A percentile compares a stretch with the other conserved stretches of the same genome.
Evolutionary conservation across 2,113 vertebrate species (phyloP).

Genomic region (Perognathus longimembris): DNA sequence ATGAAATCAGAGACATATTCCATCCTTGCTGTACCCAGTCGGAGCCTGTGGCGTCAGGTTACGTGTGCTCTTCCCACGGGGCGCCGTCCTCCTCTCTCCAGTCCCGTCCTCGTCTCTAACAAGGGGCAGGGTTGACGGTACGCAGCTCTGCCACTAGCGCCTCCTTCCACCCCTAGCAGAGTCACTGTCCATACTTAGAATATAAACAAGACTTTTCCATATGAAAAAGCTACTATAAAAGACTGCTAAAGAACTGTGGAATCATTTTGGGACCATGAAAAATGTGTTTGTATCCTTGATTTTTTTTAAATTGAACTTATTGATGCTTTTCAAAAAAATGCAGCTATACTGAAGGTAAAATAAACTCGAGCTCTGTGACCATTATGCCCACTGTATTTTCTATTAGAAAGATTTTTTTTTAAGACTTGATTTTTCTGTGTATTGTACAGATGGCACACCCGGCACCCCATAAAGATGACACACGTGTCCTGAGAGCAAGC

Average conservation of each 20-base stretch:
- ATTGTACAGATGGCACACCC: neutral
- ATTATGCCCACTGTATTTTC: constrained; percentile 75
- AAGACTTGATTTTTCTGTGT: neutral
- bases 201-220: constrained; percentile 40
- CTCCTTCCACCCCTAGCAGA: no score
- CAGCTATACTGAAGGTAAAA: constrained; percentile 78
- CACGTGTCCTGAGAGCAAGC: neutral
- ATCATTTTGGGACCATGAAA: constrained; percentile 59
- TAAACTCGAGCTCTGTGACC: constrained; percentile 77
- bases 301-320: constrained; percentile 62
- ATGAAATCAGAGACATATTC: neutral
- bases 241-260: constrained; percentile 50
- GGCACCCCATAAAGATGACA: neutral
- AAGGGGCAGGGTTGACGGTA: neutral
- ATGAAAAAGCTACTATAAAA: constrained; percentile 53
- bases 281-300: constrained; percentile 64
- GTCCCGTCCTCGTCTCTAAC: neutral
- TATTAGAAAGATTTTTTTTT: constrained; percentile 30
- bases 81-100: no score
- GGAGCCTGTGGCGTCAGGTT: neutral
- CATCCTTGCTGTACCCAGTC: rapidly evolving
- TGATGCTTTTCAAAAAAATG: constrained; percentile 59
- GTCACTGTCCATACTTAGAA: neutral
- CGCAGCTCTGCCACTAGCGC: neutral
- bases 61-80: no score